Base-by-base conservation (phyloP, 2,113 vertebrate genomes). In the Parus major region DNA sequence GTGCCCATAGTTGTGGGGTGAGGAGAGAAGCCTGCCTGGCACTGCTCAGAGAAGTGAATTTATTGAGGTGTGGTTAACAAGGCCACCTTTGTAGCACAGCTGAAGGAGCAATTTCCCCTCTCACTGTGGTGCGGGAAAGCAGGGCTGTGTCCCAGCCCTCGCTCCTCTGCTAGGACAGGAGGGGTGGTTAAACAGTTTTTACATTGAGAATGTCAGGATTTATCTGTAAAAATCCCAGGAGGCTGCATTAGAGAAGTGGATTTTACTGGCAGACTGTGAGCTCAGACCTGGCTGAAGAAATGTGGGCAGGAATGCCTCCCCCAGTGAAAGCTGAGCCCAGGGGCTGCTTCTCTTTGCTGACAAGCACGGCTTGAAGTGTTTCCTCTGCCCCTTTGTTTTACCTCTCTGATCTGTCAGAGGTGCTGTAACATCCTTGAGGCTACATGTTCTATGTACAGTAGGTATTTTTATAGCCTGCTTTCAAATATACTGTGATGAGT, bases 381-480 rank as follows among this genome's bases (percentile, higher is more conserved):
- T 84, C 80, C 68, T 82, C 35, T 53, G n/a, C 46, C 55, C 35
- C n/a, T 70, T 50, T 44, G 36, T 93, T 82, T 80, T 59, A 60
- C 71, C 61, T 73, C 79, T 92, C 80, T 59, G 59, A 59, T 25
- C 61, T 94, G 76, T 72, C 86, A 65, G 92, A 86, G 91, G 96
- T 97, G 96, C 93, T 97, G 92, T 96, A 95, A 81, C 92, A 90
- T 91, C 60, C 78, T 78, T 6, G 4, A 93, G 76, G 75, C 88
- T 97, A 25, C 82, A 44, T 86, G 93, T 97, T 95, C 87, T 85
- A 57, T 91, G 93, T 95, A 92, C 56, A 94, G 88, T 96, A 85
- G 94, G 89, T 93, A 95, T 96, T 97, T 97, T 97, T 92, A 84
- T 95, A 95, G 91, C 71, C 89, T 85, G 90, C 86, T 93, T 93